These are phyloP conservation scores for Denticeps clupeoides DNA, from an alignment of 2,797 vertebrate species.

Conservation along the genomic window DNA sequence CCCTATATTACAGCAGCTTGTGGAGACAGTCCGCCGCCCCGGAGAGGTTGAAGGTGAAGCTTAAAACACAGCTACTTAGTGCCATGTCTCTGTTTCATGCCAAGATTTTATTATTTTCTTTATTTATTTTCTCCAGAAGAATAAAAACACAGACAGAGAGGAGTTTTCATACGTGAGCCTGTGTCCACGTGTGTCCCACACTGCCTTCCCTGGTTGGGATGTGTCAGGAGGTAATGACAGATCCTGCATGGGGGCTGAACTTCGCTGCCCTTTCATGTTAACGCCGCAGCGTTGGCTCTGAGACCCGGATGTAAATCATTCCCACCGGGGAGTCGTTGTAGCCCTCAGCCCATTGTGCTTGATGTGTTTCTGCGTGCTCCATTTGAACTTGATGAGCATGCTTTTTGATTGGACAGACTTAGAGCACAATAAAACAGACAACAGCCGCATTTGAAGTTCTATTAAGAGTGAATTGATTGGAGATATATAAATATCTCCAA, in stretches of 20 bases:
- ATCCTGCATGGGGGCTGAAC: conserved; percentile 19
- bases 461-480: too few species aligned
- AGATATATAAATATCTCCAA: too few species aligned
- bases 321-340: neutral
- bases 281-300: conserved; percentile 9
- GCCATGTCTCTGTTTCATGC: too few species aligned
- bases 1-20: conserved; percentile 1
- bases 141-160: too few species aligned
- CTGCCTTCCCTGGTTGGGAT: conserved; percentile 7
- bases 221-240: conserved; percentile 12
- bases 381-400: conserved; percentile 3
- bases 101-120: too few species aligned
- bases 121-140: too few species aligned
- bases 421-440: conserved; percentile 9
- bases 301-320: conserved; percentile 22
- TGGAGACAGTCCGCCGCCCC: too few species aligned
- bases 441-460: too few species aligned
- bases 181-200: neutral
- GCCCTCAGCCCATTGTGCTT: neutral
- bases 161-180: neutral
- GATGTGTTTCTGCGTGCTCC: neutral
- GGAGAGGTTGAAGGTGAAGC: too few species aligned
- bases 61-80: too few species aligned
- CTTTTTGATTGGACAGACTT: conserved; percentile 1
- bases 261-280: conserved; percentile 19